These are phyloP conservation scores for Anneissia japonica DNA, from an alignment of 35 echinoderm and acorn worm genomes.

Conservation along the genomic window DNA sequence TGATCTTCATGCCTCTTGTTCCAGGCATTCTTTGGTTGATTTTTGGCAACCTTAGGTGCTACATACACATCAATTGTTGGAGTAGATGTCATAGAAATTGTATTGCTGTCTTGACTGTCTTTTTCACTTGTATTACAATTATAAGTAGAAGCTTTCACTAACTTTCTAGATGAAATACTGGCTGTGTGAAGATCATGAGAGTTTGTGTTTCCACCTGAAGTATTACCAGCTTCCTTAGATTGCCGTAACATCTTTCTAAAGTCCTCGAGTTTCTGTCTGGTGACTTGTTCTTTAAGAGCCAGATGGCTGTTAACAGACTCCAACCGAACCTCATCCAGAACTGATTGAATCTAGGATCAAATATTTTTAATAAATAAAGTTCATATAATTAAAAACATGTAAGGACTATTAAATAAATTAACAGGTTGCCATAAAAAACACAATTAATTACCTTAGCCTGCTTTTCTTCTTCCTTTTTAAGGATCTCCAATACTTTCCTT, in stretches of 20 bases:
- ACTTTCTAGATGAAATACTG: neutral
- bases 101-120: no score
- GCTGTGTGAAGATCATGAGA: neutral
- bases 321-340: neutral
- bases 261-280: neutral
- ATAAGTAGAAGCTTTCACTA: neutral
- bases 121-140: no score
- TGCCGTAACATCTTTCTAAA: neutral
- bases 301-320: neutral
- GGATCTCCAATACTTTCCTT: slow-evolving; percentile 4
- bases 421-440: no score
- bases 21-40: neutral
- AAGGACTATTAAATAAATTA: no score
- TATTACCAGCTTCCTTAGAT: neutral
- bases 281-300: neutral
- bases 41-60: neutral
- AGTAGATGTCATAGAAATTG: neutral
- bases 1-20: neutral
- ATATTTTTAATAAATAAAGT: neutral
- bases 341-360: neutral
- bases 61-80: neutral
- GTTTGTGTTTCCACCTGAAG: neutral
- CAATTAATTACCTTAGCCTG: slow-evolving; percentile 4
- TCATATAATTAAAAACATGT: no score
- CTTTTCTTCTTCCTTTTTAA: slow-evolving; percentile 9